A percentile compares a stretch with the other conserved stretches of the same genome.
phyloP scores from a whole-genome alignment of 35 echinoderm and acorn worm genomes.

The Stichopus chloronotus region DNA sequence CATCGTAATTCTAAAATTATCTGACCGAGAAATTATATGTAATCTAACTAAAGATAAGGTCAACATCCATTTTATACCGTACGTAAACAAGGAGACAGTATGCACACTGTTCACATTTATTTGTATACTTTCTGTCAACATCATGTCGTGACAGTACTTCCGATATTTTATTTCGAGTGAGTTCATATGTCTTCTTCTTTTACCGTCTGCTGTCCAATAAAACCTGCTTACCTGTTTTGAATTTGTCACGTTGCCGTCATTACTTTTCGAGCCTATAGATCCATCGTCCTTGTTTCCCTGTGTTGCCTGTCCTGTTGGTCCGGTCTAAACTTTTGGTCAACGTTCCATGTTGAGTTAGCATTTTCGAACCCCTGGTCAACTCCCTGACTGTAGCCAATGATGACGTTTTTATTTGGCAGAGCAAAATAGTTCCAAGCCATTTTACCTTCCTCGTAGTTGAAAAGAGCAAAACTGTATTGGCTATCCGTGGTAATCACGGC shows the following conservation, averaged over 20 bases:
- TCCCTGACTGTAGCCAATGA: slow-evolving; percentile 85
- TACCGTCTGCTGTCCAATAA: no score
- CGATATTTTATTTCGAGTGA: no score
- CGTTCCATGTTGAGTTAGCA: neutral
- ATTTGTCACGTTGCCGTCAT: slow-evolving; percentile 69
- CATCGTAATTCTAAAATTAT: no score
- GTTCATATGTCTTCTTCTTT: no score
- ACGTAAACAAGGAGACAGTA: no score
- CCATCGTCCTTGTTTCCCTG: slow-evolving; percentile 78
- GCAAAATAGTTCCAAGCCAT: slow-evolving; percentile 80
- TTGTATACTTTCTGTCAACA: no score
- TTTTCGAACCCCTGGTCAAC: neutral
- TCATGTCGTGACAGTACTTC: no score
- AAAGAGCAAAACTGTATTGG: slow-evolving; percentile 80
- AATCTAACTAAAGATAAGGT: no score
- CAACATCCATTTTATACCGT: no score
- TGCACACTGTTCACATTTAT: no score
- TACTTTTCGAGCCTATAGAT: slow-evolving; percentile 82
- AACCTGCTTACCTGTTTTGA: slow-evolving; percentile 51
- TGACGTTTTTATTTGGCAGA: slow-evolving; percentile 68
- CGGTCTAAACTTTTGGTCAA: slow-evolving; percentile 13
- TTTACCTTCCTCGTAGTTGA: slow-evolving; percentile 74
- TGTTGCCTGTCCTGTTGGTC: slow-evolving; percentile 69
- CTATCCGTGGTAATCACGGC: slow-evolving; percentile 81
- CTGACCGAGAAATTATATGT: no score